These are phyloP conservation scores for Scotopteryx bipunctaria DNA, from an alignment of 2,888 invertebrate genomes.

Conservation along the genomic window DNA sequence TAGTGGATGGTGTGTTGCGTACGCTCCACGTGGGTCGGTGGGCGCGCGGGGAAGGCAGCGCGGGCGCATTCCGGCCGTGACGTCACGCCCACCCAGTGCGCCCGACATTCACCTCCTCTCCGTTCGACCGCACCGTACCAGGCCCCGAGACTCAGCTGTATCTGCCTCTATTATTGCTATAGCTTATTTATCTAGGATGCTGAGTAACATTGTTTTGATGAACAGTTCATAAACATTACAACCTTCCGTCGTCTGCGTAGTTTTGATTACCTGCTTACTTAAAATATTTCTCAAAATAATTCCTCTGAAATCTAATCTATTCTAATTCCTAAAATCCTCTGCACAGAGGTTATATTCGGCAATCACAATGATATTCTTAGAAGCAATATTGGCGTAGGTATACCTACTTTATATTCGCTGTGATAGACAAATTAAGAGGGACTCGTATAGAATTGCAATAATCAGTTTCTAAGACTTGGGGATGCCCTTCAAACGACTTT, in stretches of 20 bases:
- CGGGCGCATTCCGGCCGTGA: conserved; percentile 80
- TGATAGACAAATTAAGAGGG: too few species aligned
- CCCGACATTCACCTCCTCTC: conserved; percentile 73
- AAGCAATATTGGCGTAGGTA: too few species aligned
- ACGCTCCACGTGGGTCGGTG: conserved; percentile 68
- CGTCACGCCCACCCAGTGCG: conserved; percentile 82
- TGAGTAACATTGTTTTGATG: conserved; percentile 54
- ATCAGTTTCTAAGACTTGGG: too few species aligned
- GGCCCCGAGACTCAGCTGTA: conserved; percentile 54
- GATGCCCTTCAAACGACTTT: too few species aligned
- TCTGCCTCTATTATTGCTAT: conserved; percentile 68
- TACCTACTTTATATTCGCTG: too few species aligned
- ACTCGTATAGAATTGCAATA: too few species aligned
- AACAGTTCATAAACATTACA: conserved; percentile 29
- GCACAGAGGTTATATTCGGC: too few species aligned
- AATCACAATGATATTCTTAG: too few species aligned
- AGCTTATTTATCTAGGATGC: conserved; percentile 64
- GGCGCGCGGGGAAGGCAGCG: conserved; percentile 53
- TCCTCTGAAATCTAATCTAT: too few species aligned
- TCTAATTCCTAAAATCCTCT: too few species aligned
- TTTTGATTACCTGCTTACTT: conserved; percentile 2
- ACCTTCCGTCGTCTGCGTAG: background rate
- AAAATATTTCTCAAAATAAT: too few species aligned
- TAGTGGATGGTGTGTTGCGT: conserved; percentile 56
- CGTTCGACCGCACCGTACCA: conserved; percentile 52